Evolutionary conservation across 37 sponge, comb jelly and placozoan species (phyloP).

Genomic region (Axinella damicornis): DNA sequence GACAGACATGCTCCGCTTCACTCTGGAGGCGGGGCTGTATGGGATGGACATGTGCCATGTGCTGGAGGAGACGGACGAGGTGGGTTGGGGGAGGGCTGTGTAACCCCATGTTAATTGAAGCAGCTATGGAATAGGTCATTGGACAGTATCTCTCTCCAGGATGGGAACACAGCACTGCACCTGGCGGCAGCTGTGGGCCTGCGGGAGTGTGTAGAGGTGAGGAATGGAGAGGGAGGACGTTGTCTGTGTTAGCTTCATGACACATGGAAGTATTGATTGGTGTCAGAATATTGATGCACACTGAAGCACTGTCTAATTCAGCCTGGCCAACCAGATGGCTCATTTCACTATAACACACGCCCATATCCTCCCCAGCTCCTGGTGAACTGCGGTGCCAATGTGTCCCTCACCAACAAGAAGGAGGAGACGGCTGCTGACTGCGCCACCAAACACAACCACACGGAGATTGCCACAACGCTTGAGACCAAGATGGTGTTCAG

Average conservation of each 20-base stretch:
- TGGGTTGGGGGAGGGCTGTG: background rate
- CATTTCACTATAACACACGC: background rate
- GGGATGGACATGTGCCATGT: conserved; percentile 36
- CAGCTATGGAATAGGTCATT: background rate
- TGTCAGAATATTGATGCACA: no score
- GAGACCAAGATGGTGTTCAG: conserved; percentile 89
- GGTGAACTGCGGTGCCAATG: conserved; percentile 52
- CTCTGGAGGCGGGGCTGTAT: conserved; percentile 8
- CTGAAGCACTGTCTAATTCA: no score
- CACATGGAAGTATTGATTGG: no score
- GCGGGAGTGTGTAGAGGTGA: conserved; percentile 66
- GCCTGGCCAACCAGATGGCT: no score
- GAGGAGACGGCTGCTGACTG: conserved; percentile 80
- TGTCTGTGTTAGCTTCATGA: no score
- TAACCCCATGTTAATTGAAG: background rate
- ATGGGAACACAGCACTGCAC: conserved; percentile 79
- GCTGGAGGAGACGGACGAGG: conserved; percentile 43
- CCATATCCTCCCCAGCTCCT: background rate
- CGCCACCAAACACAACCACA: conserved; percentile 41
- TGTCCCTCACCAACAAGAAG: conserved; percentile 67
- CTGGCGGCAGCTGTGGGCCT: conserved; percentile 64
- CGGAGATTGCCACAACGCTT: conserved; percentile 66
- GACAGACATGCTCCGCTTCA: conserved; percentile 14
- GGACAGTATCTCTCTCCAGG: conserved; percentile 12
- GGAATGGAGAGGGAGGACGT: background rate